phyloP scores from a whole-genome alignment of 2,888 invertebrate genomes.

The Balanococcus diminutus region DNA sequence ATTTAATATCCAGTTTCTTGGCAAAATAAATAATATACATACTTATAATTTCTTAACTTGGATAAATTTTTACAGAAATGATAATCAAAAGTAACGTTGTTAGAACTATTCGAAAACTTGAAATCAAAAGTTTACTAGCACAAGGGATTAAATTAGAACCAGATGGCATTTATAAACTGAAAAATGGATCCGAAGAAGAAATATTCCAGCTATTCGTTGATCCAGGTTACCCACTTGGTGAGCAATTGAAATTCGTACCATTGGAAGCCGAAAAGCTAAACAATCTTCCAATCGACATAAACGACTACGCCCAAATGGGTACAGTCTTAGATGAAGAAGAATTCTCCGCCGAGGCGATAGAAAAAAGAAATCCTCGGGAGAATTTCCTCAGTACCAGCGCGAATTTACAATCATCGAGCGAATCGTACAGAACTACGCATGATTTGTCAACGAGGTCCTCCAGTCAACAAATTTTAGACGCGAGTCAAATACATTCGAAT shows the following conservation, averaged over 20 bases:
- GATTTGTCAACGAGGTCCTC: not conserved
- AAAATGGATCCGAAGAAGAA: not conserved
- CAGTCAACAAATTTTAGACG: not conserved
- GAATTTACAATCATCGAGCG: not conserved
- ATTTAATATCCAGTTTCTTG: too few relatives aligned
- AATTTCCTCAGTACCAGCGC: too few relatives aligned
- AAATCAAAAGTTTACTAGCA: not conserved
- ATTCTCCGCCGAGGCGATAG: not conserved
- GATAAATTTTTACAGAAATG: not conserved
- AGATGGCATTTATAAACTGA: not conserved
- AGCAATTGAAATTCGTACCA: not conserved
- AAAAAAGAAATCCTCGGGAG: too few relatives aligned
- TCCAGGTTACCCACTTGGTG: not conserved
- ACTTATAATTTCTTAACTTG: not conserved
- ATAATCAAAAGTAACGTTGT: not conserved
- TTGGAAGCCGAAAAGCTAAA: not conserved
- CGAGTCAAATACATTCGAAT: not conserved
- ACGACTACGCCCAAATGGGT: not conserved
- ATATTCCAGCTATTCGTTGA: not conserved
- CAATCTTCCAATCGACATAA: not conserved
- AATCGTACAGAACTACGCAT: not conserved
- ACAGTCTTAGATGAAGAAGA: not conserved
- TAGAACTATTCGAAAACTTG: not conserved
- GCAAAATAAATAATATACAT: too few relatives aligned
- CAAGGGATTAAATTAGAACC: not conserved